These are phyloP conservation scores for Neofelis nebulosa DNA, from an alignment of 2,113 vertebrate species.

Conservation along the genomic window DNA sequence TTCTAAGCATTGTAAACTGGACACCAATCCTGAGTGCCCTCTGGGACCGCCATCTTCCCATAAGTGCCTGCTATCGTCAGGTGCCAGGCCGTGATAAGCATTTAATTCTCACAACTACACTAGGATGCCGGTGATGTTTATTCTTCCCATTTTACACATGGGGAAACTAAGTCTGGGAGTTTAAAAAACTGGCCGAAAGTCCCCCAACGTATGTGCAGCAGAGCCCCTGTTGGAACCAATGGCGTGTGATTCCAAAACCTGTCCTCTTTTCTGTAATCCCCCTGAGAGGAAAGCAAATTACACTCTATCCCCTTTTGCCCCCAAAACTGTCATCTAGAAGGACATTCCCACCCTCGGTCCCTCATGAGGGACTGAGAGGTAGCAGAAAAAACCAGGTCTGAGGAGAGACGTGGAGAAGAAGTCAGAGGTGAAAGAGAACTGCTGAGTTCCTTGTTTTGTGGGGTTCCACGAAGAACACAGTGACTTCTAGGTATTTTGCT, in stretches of 20 bases:
- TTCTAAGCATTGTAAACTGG: neutral
- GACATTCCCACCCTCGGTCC: neutral
- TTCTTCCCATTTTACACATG: neutral
- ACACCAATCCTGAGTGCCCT: neutral
- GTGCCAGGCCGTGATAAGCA: neutral
- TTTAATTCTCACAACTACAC: neutral
- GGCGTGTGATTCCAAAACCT: neutral
- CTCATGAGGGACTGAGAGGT: neutral
- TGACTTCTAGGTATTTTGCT: neutral
- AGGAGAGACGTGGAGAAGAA: neutral
- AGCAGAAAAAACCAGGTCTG: neutral
- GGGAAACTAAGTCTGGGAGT: neutral
- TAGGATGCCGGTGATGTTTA: neutral
- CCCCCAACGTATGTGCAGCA: neutral
- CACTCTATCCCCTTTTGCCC: no score
- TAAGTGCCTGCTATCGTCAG: neutral
- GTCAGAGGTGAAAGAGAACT: neutral
- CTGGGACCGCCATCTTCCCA: neutral
- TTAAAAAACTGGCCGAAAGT: neutral
- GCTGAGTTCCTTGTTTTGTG: accelerated
- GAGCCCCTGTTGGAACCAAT: neutral
- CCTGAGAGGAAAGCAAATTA: neutral
- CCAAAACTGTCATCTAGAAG: neutral
- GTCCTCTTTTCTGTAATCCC: accelerated
- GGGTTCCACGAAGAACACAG: neutral